A percentile compares a stretch with the other conserved stretches of the same genome.
Conservation (phyloP, 35 echinoderm and acorn worm species). For the Eucidaris tribuloides region DNA sequence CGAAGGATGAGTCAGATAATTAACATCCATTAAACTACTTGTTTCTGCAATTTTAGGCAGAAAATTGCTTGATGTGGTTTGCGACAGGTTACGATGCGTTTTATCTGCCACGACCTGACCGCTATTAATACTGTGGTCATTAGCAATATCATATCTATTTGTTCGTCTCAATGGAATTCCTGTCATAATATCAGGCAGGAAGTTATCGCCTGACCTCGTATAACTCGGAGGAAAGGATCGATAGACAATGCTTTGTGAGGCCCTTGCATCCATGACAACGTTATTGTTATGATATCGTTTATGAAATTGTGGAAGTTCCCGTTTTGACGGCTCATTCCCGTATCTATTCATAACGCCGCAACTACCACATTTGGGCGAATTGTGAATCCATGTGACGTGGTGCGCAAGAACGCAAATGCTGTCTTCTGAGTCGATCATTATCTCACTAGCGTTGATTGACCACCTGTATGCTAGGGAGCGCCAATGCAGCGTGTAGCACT, state of each 20-base stretch:
- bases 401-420: background rate
- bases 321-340: background rate
- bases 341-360: background rate
- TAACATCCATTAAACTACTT: background rate
- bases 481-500: no score
- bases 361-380: slow-evolving; percentile 2
- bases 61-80: background rate
- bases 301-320: background rate
- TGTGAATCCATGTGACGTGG: slow-evolving; percentile 27
- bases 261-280: background rate
- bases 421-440: slow-evolving; percentile 10
- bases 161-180: background rate
- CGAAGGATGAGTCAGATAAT: background rate
- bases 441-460: no score
- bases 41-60: background rate
- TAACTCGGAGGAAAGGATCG: background rate
- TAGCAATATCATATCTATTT: background rate
- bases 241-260: background rate
- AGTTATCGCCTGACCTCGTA: background rate
- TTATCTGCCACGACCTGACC: background rate
- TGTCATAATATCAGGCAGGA: background rate
- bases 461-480: no score
- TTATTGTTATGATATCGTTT: background rate
- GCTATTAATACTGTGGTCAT: background rate
- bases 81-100: background rate